phyloP scores from a whole-genome alignment of 2,797 vertebrate genomes.

The Poecilia picta region DNA sequence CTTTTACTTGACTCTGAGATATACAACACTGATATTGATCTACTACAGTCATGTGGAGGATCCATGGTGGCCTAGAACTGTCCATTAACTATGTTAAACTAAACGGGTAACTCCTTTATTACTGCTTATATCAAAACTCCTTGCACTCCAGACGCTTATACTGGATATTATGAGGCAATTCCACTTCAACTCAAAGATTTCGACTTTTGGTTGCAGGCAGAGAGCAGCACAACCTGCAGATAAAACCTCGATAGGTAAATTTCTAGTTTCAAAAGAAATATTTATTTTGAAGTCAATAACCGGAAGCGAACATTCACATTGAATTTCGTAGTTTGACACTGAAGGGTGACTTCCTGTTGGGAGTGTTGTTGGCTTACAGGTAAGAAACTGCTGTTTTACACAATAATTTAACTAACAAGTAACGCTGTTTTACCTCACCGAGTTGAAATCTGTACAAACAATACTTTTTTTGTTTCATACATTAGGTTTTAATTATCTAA shows the following conservation, averaged over 20 bases:
- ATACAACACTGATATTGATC: too few relatives aligned
- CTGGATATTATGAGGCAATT: neutral
- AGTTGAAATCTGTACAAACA: neutral
- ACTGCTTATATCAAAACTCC: neutral
- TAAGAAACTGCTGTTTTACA: slow-evolving; percentile 7
- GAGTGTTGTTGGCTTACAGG: neutral
- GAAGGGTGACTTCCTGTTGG: neutral
- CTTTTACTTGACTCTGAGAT: too few relatives aligned
- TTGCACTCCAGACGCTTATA: neutral
- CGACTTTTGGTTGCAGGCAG: neutral
- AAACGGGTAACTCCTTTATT: neutral
- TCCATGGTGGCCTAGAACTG: neutral
- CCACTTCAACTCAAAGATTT: neutral
- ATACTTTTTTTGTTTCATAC: neutral
- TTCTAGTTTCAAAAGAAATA: neutral
- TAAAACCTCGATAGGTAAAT: neutral
- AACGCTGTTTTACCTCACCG: neutral
- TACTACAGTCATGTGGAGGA: neutral
- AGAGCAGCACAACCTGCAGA: neutral
- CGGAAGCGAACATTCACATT: neutral
- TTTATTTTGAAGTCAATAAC: neutral
- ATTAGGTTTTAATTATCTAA: neutral
- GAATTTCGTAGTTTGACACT: neutral
- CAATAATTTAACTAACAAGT: neutral
- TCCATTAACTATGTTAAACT: neutral